Evolutionary conservation across 2,113 vertebrate genomes (phyloP), one percentile per base, ranked within the genome.

Genomic region (Ploceus nigricollis): DNA sequence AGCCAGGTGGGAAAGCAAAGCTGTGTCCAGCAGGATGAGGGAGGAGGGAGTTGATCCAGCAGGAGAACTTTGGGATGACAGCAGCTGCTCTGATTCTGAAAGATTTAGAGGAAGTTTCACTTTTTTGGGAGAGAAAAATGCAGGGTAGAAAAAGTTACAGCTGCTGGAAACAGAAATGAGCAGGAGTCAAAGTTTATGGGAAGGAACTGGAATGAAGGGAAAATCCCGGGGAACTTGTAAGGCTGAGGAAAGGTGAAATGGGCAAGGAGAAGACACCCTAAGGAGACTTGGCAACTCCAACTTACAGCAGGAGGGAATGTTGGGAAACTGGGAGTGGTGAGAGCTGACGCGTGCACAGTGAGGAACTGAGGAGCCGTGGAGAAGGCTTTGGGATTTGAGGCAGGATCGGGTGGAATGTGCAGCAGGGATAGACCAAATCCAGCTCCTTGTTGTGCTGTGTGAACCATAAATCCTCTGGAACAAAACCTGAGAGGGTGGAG

Each of bases 331-430:
- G 15, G 44, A 76, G 17, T 13, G 30, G 9, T 42, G 47, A 63
- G 33, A 69, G 4, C 20, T 76, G 53, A 39, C 2, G 15, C 1
- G 15, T 39, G 44, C 6, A 3, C 1, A 2, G 28, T 10, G 35
- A 40, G 61, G 61, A 48, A 8, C 27, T 51, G 65, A 50, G 35
- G 37, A 39, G 21, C 56, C 25, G 35, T 6, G 53, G 14, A 30
- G 64, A 25, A 63, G 39, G 6, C 11, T 6, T 70, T 48, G 47
- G 48, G 35, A 10, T 66, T 2, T 53, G 33, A 45, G 42, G 57
- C 10, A 44, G 61, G 30, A 45, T 22, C 3, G 1, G 44, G n/a
- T 19, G n/a, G 18, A 35, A 68, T 15, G 40, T 31, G 16, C 27
- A 50, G 39, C 58, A 79, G 35, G 14, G 27, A 40, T 31, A 50